These are phyloP conservation scores for Gymnopithys bicolor DNA, from an alignment of 2,797 vertebrate genomes.

Conservation along the genomic window DNA sequence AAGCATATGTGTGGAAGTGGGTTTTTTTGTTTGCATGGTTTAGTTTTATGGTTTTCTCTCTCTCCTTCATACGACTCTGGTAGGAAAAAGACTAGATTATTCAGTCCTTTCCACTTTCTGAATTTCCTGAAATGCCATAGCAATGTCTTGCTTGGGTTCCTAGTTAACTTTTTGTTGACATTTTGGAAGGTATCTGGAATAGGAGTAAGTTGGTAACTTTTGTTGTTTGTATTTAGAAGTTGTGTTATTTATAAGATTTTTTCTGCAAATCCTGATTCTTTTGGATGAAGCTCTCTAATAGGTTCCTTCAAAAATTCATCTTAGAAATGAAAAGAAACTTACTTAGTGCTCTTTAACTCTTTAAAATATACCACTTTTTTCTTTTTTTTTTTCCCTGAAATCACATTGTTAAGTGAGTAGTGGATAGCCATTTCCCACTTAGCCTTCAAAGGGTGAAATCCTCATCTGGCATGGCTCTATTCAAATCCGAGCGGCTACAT, in stretches of 20 bases:
- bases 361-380: not conserved
- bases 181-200: not conserved
- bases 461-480: slow-evolving; percentile 20
- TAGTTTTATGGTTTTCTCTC: not conserved
- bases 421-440: slow-evolving; percentile 39
- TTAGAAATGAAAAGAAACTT: not conserved
- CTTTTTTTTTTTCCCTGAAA: not conserved
- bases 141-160: not conserved
- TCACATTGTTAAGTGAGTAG: not conserved
- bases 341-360: not conserved
- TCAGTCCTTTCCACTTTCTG: not conserved
- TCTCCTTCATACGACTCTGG: not conserved
- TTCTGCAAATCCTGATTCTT: not conserved
- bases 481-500: slow-evolving; percentile 10
- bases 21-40: not conserved
- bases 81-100: not conserved
- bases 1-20: not conserved
- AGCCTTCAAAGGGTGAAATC: slow-evolving; percentile 37
- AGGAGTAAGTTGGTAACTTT: not conserved
- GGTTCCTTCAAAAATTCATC: not conserved
- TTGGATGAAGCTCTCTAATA: not conserved
- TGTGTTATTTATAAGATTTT: not conserved
- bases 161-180: not conserved
- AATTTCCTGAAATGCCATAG: not conserved
- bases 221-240: not conserved